Evolutionary conservation across 2,797 vertebrate species (phyloP), one percentile per base, ranked within the genome.

Genomic region (Coracias cyanogaster): DNA sequence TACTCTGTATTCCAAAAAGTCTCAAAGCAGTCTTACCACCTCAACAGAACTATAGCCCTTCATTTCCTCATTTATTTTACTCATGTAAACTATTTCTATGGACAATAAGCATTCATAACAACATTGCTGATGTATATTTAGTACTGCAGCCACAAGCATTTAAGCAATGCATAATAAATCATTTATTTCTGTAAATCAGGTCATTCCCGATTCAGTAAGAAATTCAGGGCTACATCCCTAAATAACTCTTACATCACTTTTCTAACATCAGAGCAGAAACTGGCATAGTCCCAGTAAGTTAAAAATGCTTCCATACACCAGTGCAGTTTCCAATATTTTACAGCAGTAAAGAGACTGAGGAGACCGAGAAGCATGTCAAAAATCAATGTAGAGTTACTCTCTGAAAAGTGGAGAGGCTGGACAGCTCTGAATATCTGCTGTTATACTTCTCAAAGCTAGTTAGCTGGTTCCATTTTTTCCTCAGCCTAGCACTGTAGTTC

Each of bases 191-290:
- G 58, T 89, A 96, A 97, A 96, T 46, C 83, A 73, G 88, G 90
- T 89, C 95, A 95, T 73, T 94, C 80, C 41, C 0, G 0, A 77
- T n/a, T 64, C 87, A 70, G 89, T 88, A 91, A 92, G 79, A 88
- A 91, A 91, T 76, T 64, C 73, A 88, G 70, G 66, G 22, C 88
- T 90, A 60, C 3, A 52, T 89, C 82, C 77, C 64, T 84, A 94
- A 94, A 90, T 96, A 96, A 95, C 88, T 90, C 90, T 95, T 94
- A 89, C 77, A 94, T 93, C 95, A 93, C 17, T 90, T 55, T 64
- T 43, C 80, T 92, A 94, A 84, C 82, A 91, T 43, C 62, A 70
- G 77, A 94, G 58, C 64, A 91, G 61, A 78, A 96, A 80, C 66
- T 49, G 73, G 77, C 73, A 84, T 52, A 73, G 61, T 26, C 48